These are phyloP conservation scores for Mechanitis mazaeus DNA, from an alignment of 2,888 invertebrate species.

Conservation along the genomic window DNA sequence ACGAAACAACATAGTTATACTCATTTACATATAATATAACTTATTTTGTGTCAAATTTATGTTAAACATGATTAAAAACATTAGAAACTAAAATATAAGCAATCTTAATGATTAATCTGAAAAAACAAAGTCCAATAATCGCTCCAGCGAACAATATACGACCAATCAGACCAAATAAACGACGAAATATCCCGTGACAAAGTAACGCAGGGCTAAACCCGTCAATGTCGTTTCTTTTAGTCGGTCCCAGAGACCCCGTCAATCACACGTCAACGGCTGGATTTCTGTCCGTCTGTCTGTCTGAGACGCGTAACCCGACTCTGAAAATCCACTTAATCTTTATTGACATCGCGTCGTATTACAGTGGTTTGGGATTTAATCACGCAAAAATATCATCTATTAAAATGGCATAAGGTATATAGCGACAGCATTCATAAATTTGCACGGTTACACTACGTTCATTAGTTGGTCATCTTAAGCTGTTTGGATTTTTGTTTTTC, in stretches of 20 bases:
- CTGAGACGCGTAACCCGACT: constrained; percentile 41
- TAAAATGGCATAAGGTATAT: constrained; percentile 19
- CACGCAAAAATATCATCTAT: constrained; percentile 28
- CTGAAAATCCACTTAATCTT: constrained; percentile 43
- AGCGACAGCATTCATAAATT: constrained; percentile 22
- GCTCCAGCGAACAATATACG: background rate
- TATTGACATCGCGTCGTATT: constrained; percentile 39
- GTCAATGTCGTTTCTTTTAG: constrained; percentile 25
- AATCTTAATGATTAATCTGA: too few species aligned
- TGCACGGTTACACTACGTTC: constrained; percentile 38
- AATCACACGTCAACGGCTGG: constrained; percentile 41
- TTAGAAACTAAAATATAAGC: too few species aligned
- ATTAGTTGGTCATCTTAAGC: constrained; percentile 58
- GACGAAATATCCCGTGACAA: constrained; percentile 10
- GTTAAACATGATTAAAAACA: too few species aligned
- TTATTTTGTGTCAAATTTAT: too few species aligned
- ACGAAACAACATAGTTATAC: constrained; percentile 1
- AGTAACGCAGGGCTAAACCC: constrained; percentile 20
- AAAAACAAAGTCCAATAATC: background rate
- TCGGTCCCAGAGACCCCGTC: constrained; percentile 33
- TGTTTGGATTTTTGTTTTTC: constrained; percentile 49
- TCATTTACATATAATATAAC: background rate
- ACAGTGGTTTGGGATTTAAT: constrained; percentile 7
- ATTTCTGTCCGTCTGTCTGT: constrained; percentile 38
- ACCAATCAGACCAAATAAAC: constrained; percentile 1